These are phyloP conservation scores for Crotalus helleri DNA, from an alignment of 2,113 vertebrate species.

Conservation along the genomic window DNA sequence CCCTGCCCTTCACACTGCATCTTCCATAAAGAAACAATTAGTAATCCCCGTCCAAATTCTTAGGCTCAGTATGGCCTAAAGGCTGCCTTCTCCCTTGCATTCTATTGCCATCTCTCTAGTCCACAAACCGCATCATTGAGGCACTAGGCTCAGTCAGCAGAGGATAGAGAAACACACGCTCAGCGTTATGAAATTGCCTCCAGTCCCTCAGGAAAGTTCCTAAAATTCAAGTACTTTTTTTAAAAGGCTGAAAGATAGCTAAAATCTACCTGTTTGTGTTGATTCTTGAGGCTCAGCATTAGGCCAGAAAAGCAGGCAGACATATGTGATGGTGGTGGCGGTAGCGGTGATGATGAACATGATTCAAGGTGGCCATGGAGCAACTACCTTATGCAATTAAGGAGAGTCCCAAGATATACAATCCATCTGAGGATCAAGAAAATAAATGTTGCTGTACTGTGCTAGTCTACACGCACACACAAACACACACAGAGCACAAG, in stretches of 20 bases:
- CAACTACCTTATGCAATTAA: background rate
- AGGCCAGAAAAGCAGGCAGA: background rate
- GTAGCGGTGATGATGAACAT: background rate
- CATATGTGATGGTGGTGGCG: background rate
- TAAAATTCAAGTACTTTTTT: background rate
- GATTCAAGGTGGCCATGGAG: background rate
- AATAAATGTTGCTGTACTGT: background rate
- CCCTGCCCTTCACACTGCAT: rapidly evolving
- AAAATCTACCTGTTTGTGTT: background rate
- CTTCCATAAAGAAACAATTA: background rate
- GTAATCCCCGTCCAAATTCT: background rate
- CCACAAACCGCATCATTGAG: background rate
- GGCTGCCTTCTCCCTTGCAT: background rate
- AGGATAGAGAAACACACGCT: too few relatives aligned
- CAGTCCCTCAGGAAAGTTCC: background rate
- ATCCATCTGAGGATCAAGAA: background rate
- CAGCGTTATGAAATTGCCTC: background rate
- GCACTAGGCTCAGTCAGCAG: background rate
- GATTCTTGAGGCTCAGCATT: background rate
- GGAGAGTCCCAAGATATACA: background rate
- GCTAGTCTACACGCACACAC: too few relatives aligned
- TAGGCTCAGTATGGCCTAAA: background rate
- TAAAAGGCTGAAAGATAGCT: background rate
- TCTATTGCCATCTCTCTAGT: background rate
- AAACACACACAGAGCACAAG: too few relatives aligned